A percentile compares a stretch with the other conserved stretches of the same genome.
phyloP scores from a whole-genome alignment of 2,113 vertebrate genomes.

The Psephotus haematonotus region DNA sequence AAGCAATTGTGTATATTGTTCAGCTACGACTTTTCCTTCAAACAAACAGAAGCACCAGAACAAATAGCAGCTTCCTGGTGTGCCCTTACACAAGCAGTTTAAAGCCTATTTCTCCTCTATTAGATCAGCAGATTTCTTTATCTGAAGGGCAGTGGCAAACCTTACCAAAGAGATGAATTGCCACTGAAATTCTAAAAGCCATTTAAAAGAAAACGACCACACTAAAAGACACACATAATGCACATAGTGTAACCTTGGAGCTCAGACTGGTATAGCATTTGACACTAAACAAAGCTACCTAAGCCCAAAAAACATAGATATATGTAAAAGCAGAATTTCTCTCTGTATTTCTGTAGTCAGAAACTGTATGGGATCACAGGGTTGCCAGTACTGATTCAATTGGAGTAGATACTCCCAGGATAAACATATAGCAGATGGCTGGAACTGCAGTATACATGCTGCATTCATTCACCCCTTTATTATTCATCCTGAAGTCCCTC shows the following conservation, averaged over 20 bases:
- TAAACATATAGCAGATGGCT: slow-evolving; percentile 44
- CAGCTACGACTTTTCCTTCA: not conserved
- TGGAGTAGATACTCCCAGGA: not conserved
- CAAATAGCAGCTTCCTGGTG: not conserved
- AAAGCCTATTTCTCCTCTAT: not conserved
- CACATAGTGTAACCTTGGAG: fast-evolving
- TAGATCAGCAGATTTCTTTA: not conserved
- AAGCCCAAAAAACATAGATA: not conserved
- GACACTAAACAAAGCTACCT: not conserved
- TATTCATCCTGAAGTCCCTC: slow-evolving; percentile 48
- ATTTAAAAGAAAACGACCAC: not conserved
- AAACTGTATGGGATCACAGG: not conserved
- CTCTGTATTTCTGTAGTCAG: not conserved
- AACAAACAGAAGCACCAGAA: not conserved
- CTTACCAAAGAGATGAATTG: not conserved
- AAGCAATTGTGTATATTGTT: not conserved
- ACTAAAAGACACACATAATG: not conserved
- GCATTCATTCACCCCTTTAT: slow-evolving; percentile 15
- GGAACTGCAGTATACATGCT: not conserved
- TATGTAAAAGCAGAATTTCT: not conserved
- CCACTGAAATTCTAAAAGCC: not conserved
- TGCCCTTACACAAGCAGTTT: not conserved
- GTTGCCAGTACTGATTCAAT: not conserved
- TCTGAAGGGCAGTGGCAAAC: not conserved
- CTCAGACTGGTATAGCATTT: not conserved